Evolutionary conservation across 2,113 vertebrate genomes (phyloP).

Genomic region (Megaceryle torquata): DNA sequence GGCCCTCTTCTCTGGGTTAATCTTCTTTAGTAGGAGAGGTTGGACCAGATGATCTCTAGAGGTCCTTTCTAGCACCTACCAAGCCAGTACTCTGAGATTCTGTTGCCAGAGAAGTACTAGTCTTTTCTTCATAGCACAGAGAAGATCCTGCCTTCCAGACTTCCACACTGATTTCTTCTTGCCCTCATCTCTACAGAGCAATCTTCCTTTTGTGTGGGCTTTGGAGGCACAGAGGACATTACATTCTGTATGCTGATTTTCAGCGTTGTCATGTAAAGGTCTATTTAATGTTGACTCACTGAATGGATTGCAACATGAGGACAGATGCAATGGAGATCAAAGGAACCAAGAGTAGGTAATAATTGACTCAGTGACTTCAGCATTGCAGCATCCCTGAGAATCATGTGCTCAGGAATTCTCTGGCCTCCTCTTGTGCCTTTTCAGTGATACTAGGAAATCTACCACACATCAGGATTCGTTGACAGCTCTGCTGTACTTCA

Average conservation of each 20-base stretch:
- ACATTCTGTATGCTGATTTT: not conserved
- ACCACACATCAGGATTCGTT: not conserved
- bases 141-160: not conserved
- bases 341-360: not conserved
- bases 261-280: not conserved
- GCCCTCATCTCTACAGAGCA: not conserved
- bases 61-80: too few species aligned
- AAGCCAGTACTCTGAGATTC: not conserved
- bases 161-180: not conserved
- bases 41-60: too few species aligned
- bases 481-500: not conserved
- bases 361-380: not conserved
- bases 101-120: not conserved
- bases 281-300: not conserved
- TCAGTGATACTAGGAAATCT: not conserved
- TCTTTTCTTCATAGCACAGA: not conserved
- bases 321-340: not conserved
- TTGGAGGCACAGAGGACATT: not conserved
- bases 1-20: not conserved
- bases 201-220: not conserved
- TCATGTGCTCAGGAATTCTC: fast-evolving
- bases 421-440: not conserved
- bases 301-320: not conserved
- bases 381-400: not conserved
- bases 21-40: too few species aligned